Conservation (phyloP, 2,888 invertebrate species). For the Eristalinus aeneus region DNA sequence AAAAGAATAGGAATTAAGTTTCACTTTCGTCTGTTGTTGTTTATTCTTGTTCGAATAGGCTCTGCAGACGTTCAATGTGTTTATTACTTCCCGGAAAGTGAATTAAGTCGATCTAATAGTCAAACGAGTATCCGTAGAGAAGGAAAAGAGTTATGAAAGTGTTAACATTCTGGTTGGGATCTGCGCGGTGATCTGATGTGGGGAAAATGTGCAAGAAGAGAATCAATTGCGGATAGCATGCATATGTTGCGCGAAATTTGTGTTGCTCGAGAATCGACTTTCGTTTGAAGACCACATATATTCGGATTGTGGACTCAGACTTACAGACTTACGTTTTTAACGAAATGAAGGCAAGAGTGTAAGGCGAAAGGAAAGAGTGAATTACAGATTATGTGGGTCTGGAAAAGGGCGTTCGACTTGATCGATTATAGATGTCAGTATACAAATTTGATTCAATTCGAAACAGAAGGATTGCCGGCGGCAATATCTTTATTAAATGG, state of each 20-base stretch:
- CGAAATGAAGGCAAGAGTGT: no score
- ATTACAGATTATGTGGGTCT: no score
- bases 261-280: no score
- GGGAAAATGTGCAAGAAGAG: not conserved
- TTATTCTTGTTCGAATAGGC: not conserved
- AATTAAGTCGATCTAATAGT: conserved; percentile 17
- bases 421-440: no score
- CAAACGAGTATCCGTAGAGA: not conserved
- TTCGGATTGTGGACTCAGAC: no score
- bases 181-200: not conserved
- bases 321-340: no score
- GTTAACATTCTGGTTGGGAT: not conserved
- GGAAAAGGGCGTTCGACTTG: no score
- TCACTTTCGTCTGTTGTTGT: conserved; percentile 29
- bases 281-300: no score
- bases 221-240: not conserved
- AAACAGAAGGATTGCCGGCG: no score
- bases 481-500: no score
- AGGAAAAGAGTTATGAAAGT: not conserved
- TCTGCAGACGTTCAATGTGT: not conserved
- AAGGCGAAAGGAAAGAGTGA: no score
- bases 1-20: conserved; percentile 7
- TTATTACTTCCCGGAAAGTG: conserved; percentile 16
- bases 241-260: not conserved
- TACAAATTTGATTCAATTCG: no score